Evolutionary conservation across 2,888 invertebrate species (phyloP).

Genomic region (Lamellibrachia satsuma): DNA sequence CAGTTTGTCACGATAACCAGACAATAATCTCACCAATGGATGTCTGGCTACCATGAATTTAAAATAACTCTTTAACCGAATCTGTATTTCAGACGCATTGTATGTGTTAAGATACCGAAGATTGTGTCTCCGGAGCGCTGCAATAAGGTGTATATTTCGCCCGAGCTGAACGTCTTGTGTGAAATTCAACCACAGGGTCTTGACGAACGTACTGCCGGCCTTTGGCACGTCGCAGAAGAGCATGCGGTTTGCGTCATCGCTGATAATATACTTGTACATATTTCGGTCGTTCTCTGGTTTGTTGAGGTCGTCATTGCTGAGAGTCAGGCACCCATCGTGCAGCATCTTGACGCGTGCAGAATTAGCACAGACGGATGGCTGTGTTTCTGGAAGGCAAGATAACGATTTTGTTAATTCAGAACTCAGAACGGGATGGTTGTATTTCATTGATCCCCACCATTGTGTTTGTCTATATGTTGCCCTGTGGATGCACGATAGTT

Average conservation of each 20-base stretch:
- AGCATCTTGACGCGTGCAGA: not conserved
- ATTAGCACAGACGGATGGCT: not conserved
- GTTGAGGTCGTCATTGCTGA: not conserved
- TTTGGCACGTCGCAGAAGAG: not conserved
- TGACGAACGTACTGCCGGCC: not conserved
- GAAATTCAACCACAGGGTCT: not conserved
- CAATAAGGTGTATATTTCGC: not conserved
- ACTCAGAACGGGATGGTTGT: no score
- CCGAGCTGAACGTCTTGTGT: not conserved
- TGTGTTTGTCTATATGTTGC: no score
- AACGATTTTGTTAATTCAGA: not conserved
- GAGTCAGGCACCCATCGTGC: not conserved
- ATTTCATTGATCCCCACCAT: no score
- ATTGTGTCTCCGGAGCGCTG: not conserved
- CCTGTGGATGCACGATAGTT: no score
- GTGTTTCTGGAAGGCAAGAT: not conserved
- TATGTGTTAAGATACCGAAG: constrained; percentile 14
- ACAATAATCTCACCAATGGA: not conserved
- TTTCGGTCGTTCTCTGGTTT: no score
- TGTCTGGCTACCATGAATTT: not conserved
- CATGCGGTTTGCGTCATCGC: not conserved
- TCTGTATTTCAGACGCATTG: not conserved
- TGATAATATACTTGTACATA: not conserved
- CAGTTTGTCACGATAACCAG: constrained; percentile 17
- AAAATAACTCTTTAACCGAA: not conserved